Evolutionary conservation across 1,140 invertebrate species (phyloP).

Genomic region (Cryptotermes secundus): DNA sequence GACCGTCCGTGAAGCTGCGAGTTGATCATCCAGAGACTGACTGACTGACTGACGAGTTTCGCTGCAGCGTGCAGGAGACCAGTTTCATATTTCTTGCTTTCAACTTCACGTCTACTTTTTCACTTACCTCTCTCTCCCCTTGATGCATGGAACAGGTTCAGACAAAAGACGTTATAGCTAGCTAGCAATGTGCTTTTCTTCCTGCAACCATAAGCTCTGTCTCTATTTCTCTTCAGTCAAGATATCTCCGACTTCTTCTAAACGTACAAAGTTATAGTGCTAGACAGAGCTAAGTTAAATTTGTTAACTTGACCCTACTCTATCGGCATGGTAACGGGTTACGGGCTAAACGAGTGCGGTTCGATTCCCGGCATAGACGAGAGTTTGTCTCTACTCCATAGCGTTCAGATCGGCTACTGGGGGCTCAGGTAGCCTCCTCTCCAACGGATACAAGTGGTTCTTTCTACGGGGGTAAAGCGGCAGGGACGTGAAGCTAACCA

Average conservation of each 20-base stretch:
- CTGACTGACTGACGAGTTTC: neutral
- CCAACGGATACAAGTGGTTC: no score
- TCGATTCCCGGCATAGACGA: no score
- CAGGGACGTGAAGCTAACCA: no score
- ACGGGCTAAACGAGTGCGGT: no score
- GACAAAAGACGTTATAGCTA: no score
- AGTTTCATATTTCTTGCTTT: neutral
- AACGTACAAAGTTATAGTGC: neutral
- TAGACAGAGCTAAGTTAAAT: neutral
- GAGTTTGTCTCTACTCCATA: no score
- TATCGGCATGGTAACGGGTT: no score
- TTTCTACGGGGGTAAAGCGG: no score
- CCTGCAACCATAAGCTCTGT: neutral
- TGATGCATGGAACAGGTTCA: conserved; percentile 6
- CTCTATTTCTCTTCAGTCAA: neutral
- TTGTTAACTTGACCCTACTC: neutral
- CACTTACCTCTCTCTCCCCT: neutral
- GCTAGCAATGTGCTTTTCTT: neutral
- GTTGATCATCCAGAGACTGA: neutral
- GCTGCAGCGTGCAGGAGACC: neutral
- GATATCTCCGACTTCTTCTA: neutral
- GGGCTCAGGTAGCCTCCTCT: no score
- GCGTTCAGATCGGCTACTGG: no score
- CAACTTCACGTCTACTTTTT: neutral
- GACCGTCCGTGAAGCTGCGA: neutral